phyloP scores from a whole-genome alignment of 2,797 vertebrate species.

The Odontamblyopus lacepedii region DNA sequence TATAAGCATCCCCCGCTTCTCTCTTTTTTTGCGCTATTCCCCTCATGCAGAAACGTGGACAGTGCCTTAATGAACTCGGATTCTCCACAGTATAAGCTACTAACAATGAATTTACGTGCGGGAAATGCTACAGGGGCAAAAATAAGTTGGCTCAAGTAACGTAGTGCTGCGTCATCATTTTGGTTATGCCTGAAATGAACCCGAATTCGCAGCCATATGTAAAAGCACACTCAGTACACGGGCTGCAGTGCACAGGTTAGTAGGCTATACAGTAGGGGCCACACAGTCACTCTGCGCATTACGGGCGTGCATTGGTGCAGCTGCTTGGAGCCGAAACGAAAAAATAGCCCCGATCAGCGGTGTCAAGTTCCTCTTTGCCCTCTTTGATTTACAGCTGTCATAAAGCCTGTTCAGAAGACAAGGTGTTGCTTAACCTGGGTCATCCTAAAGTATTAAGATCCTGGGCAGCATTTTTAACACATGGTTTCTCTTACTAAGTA shows the following conservation, averaged over 20 bases:
- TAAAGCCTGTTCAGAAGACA: constrained; percentile 30
- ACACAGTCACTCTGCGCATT: neutral
- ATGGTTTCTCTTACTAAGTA: neutral
- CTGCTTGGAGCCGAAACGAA: constrained; percentile 29
- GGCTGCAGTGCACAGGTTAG: neutral
- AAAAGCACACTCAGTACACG: neutral
- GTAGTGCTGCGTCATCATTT: constrained; percentile 70
- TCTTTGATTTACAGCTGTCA: constrained; percentile 50
- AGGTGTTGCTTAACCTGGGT: constrained; percentile 21
- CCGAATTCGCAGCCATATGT: constrained; percentile 40
- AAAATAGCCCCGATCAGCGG: constrained; percentile 47
- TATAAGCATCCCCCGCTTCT: constrained; percentile 24
- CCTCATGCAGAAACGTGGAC: neutral
- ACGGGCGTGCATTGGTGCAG: constrained; percentile 5
- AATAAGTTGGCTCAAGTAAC: constrained; percentile 62
- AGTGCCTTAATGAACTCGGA: too few species aligned
- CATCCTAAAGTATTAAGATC: neutral
- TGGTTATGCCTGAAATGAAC: constrained; percentile 33
- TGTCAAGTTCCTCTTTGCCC: constrained; percentile 45
- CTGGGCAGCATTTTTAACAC: neutral
- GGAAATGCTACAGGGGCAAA: neutral
- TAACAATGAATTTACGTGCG: neutral
- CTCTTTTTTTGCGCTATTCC: constrained; percentile 10
- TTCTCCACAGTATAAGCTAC: neutral
- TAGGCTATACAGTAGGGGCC: neutral